Percentiles rank a stretch among this genome's conserved stretches.
phyloP scores from a whole-genome alignment of 2,888 invertebrate genomes.

The Andrena chrysosceles region DNA sequence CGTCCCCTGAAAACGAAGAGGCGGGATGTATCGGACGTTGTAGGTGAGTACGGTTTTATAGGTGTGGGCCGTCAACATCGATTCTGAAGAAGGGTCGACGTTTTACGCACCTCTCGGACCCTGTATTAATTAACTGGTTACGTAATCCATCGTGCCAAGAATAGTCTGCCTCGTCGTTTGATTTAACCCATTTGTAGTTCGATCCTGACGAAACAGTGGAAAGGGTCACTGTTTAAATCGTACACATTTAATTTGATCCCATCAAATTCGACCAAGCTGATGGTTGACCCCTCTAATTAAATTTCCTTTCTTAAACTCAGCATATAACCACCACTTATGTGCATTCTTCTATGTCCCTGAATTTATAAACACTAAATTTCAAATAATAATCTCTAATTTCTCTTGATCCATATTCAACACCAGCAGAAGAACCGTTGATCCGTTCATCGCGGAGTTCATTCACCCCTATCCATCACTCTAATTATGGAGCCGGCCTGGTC shows the following conservation, averaged over 20 bases:
- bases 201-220: not conserved
- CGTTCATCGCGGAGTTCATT: not conserved
- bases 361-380: not conserved
- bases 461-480: not conserved
- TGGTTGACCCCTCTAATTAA: too few relatives aligned
- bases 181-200: not conserved
- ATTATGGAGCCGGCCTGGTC: not conserved
- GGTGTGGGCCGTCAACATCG: conserved; percentile 2
- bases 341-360: not conserved
- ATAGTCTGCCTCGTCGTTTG: not conserved
- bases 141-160: conserved; percentile 30
- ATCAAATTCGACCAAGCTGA: too few relatives aligned
- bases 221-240: not conserved
- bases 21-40: conserved; percentile 4
- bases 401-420: not conserved
- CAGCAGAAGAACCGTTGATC: not conserved
- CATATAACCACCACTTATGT: too few relatives aligned
- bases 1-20: conserved; percentile 4
- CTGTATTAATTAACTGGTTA: conserved; percentile 57
- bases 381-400: not conserved
- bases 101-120: not conserved
- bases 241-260: not conserved
- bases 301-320: too few relatives aligned
- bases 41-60: not conserved
- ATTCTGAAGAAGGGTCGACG: conserved; percentile 20